These are phyloP conservation scores for Trichechus manatus DNA, from an alignment of 2,113 vertebrate species.

Conservation along the genomic window DNA sequence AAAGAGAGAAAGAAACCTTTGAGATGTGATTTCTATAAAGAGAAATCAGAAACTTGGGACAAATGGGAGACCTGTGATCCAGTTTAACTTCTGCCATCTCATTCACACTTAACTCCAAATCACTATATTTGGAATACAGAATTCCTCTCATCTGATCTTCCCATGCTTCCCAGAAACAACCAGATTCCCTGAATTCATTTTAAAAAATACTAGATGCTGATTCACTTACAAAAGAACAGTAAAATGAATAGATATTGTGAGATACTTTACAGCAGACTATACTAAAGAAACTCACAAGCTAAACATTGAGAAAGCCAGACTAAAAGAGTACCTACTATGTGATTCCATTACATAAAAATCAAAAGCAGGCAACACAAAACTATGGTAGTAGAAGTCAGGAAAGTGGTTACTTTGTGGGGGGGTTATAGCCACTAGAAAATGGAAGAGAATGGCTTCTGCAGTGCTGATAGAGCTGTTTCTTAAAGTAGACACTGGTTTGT, in stretches of 20 bases:
- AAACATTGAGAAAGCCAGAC: not conserved
- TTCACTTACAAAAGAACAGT: not conserved
- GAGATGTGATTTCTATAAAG: not conserved
- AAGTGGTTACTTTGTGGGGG: not conserved
- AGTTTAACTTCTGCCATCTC: not conserved
- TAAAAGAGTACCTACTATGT: not conserved
- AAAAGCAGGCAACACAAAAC: not conserved
- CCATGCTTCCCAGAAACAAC: not conserved
- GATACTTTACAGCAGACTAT: not conserved
- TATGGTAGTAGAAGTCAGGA: not conserved
- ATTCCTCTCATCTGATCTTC: not conserved
- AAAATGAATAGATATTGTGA: not conserved
- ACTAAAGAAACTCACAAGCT: not conserved
- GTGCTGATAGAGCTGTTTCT: not conserved
- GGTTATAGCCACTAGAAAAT: not conserved
- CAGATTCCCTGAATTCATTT: not conserved
- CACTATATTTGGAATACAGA: not conserved
- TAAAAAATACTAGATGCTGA: not conserved
- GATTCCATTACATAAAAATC: not conserved
- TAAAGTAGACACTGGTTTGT: not conserved
- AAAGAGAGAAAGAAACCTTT: not conserved
- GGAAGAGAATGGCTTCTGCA: not conserved
- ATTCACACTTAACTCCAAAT: not conserved
- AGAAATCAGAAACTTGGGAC: not conserved
- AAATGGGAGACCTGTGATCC: not conserved